Evolutionary conservation across 2,888 invertebrate genomes (phyloP).

Genomic region (Trachelus tabidus): DNA sequence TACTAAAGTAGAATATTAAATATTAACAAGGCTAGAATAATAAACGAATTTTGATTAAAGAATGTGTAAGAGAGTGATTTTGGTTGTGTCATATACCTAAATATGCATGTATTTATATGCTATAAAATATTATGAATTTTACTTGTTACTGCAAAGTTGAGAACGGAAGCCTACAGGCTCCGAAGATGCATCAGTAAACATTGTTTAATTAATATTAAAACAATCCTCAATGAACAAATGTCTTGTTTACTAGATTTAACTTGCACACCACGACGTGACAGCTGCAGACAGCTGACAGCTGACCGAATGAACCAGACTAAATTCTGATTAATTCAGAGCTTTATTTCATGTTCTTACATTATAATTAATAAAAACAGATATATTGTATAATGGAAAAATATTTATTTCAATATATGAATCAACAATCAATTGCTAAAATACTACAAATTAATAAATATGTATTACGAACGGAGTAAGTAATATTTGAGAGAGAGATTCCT

Average conservation of each 20-base stretch:
- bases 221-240: neutral
- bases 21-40: conserved; percentile 4
- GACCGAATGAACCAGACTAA: neutral
- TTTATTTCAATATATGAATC: neutral
- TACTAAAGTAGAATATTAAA: neutral
- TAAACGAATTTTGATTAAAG: neutral
- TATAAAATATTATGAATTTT: conserved; percentile 17
- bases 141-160: conserved; percentile 49
- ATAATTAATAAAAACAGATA: neutral
- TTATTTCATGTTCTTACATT: neutral
- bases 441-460: neutral
- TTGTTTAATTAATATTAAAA: conserved; percentile 19
- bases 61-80: neutral
- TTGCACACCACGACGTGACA: neutral
- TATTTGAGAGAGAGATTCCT: too few species aligned
- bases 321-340: neutral
- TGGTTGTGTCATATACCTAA: neutral
- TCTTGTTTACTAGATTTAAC: neutral
- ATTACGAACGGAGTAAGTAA: neutral
- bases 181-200: conserved; percentile 52
- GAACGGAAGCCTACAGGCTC: conserved; percentile 54
- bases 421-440: neutral
- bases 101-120: conserved; percentile 8
- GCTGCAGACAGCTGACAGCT: neutral
- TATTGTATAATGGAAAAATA: neutral